Base-by-base conservation (phyloP, 1,140 invertebrate species). In the Vollenhovia emeryi region DNA sequence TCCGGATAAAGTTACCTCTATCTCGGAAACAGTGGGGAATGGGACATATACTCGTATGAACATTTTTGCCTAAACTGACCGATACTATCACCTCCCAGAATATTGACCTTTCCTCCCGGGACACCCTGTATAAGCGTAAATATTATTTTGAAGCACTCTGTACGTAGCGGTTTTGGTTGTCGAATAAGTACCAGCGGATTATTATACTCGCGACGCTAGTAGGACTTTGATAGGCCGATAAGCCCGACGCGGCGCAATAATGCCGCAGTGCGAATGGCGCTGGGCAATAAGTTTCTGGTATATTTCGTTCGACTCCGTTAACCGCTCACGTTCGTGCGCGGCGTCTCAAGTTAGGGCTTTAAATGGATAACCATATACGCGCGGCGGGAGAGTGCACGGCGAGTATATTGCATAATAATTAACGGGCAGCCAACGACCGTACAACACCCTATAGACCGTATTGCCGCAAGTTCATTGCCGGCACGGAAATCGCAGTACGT, bases 391-490 rank as follows among this genome's bases (percentile, higher is more conserved):
- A 86, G 89, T 85, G 86, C 87, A 85, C 66, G 62, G 86, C 90
- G 88, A 86, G 86, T 75, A 76, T 86, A 91, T 89, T 93, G 92
- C 93, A 93, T 93, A 93, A 93, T 92, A 92, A 93, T 93, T 93
- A 93, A 89, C 88, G 88, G 91, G 88, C 86, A 87, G 90, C 55
- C 82, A 89, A 86, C 85, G 80, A 86, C 80, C 89, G 85, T 86
- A 82, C 64, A 78, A 78, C 80, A 89, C 87, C 71, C 83, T 87
- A 78, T 33, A 68, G 45, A 85, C 76, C 60, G 80, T 84, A 88
- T 84, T 86, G 86, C 74, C 68, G 89, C 93, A 94, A 94, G 93
- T 93, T 94, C 93, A 93, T 93, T 94, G 93, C 91, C 92, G 86
- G 76, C 82, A 85, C 85, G 83, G 86, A 91, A 91, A 92, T 90